Evolutionary conservation across 2,888 invertebrate species (phyloP), one percentile per base, ranked within the genome.

Genomic region (Aromia moschata): DNA sequence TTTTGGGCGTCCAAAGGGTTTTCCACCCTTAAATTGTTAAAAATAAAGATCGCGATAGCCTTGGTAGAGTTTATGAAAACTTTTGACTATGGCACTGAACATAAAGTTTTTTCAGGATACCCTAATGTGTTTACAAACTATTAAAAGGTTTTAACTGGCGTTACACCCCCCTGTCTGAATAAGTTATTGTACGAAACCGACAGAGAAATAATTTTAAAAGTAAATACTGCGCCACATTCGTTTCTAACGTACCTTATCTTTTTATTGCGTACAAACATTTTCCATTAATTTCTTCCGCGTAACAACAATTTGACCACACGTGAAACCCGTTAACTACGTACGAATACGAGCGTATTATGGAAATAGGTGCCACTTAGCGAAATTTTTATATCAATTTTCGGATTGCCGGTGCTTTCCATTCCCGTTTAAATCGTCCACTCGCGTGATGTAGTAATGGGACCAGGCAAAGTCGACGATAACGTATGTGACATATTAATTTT

Each of bases 401-500:
- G 33, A 11, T 2, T 16, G 47, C 16, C 11, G 30, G 2, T 47
- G 18, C 16, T 10, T 49, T 38, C 17, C 20, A 20, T 43, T 43
- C 25, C 25, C 25, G 25, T 43, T 43, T 43, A 25, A 43, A 43
- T 43, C 12, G 43, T 7, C 11, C 2, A 12, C 14, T 43, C 25
- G 43, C 43, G 43, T 43, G 43, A 43, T 43, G 10, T 20, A 2
- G 18, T 43, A 43, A 11, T 12, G 12, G 43, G 25, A 4, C 14
- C 12, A n/a, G 14, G 43, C 43, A 14, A 18, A 12, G 43, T 25
- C 25, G 14, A 14, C 20, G 25, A 43, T 43, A 43, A 43, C 43
- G 43, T 25, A 41, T 10, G 18, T 41, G 25, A 25, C 7, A 3
- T 12, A 41, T 41, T 20, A 41, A 33, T 33, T 41, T 43, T 43